phyloP scores from a whole-genome alignment of 23 tunicate species.

The Phallusia fumigata region DNA sequence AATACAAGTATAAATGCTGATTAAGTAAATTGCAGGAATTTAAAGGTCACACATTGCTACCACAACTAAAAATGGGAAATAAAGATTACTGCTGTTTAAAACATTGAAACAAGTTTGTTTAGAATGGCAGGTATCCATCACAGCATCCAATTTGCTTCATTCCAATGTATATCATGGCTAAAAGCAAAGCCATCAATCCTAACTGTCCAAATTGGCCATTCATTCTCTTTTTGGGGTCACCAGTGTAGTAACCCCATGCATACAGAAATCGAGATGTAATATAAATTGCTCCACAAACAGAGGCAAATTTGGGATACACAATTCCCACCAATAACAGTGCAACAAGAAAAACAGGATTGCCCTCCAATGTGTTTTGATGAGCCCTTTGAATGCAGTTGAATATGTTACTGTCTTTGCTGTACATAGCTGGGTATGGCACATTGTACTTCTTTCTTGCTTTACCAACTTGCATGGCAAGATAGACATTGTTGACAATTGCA shows the following conservation, averaged over 20 bases:
- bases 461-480: conserved; percentile 54
- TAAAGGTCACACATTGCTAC: no score
- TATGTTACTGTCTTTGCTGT: conserved; percentile 48
- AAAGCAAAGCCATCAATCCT: conserved; percentile 55
- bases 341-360: conserved; percentile 31
- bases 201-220: conserved; percentile 65
- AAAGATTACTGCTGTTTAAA: no score
- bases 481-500: conserved; percentile 40
- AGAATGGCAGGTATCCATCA: conserved; percentile 43
- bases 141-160: conserved; percentile 46
- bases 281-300: conserved; percentile 58
- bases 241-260: conserved; percentile 94
- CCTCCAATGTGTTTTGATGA: conserved; percentile 83
- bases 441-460: conserved; percentile 68
- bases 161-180: conserved; percentile 45
- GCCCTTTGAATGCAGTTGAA: conserved; percentile 90
- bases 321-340: conserved; percentile 30
- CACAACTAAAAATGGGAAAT: no score
- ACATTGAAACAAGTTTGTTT: background rate
- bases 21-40: no score
- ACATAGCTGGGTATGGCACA: conserved; percentile 72
- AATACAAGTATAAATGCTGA: no score
- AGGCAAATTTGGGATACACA: conserved; percentile 49
- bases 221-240: conserved; percentile 79
- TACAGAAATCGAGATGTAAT: conserved; percentile 67